These are phyloP conservation scores for Dysmachus trigonus DNA, from an alignment of 2,888 invertebrate species.

Conservation along the genomic window DNA sequence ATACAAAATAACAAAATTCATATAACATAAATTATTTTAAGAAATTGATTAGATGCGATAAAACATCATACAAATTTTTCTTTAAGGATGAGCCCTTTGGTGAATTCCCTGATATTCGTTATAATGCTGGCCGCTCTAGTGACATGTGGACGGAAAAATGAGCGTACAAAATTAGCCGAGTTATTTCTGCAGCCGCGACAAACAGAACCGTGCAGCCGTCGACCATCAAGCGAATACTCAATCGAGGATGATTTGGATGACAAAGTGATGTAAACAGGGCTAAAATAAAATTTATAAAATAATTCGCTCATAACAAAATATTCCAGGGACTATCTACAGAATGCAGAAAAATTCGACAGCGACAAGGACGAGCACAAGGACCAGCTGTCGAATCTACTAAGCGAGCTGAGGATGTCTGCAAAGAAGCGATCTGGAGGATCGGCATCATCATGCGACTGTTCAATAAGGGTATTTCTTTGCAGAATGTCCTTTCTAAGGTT, in stretches of 20 bases:
- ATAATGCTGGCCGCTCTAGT: background rate
- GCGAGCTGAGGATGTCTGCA: background rate
- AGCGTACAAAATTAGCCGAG: background rate
- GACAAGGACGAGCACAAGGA: background rate
- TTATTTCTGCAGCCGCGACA: background rate
- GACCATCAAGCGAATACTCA: background rate
- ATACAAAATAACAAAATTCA: too few relatives aligned
- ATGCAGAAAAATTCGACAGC: background rate
- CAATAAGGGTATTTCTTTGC: conserved; percentile 57
- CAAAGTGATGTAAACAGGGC: background rate
- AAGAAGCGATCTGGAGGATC: background rate
- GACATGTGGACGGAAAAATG: background rate
- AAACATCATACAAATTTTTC: background rate
- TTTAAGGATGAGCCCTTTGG: background rate
- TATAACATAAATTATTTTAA: too few relatives aligned
- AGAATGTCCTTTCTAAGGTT: background rate
- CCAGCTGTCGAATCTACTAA: background rate
- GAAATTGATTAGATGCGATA: too few relatives aligned
- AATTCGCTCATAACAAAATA: background rate
- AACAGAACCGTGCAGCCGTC: background rate
- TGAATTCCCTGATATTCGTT: background rate
- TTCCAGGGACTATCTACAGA: background rate
- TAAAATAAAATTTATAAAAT: background rate
- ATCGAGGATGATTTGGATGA: conserved; percentile 8
- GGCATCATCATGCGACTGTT: conserved; percentile 57